Evolutionary conservation across 2,797 vertebrate species (phyloP).

Genomic region (Kryptolebias ocellatus): DNA sequence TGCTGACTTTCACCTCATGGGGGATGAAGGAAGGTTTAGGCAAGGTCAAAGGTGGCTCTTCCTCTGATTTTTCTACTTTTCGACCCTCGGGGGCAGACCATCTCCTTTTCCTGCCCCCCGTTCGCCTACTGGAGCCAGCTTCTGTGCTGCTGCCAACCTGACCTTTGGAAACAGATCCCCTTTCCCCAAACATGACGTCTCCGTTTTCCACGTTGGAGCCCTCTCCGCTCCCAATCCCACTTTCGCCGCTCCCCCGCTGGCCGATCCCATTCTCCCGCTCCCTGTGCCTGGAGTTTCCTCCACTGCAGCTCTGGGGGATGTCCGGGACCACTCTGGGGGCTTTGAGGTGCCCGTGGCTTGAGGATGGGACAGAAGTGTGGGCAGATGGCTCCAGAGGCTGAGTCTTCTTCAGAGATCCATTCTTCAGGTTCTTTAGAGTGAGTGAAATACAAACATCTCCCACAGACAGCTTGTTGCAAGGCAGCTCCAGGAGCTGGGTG

Average conservation of each 20-base stretch:
- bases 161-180: constrained; percentile 66
- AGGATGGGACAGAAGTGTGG: constrained; percentile 40
- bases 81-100: constrained; percentile 98
- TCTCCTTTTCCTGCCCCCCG: constrained; percentile 90
- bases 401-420: constrained; percentile 94
- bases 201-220: constrained; percentile 88
- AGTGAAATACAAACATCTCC: constrained; percentile 99
- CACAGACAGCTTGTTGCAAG: constrained; percentile 96
- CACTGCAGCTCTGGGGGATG: constrained; percentile 68
- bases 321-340: constrained; percentile 82
- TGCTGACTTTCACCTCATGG: constrained; percentile 98
- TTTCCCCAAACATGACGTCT: constrained; percentile 87
- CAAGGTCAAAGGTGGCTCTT: constrained; percentile 94
- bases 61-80: constrained; percentile 93
- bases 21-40: constrained; percentile 97
- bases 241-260: constrained; percentile 79
- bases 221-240: constrained; percentile 43
- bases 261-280: constrained; percentile 94
- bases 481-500: constrained; percentile 95
- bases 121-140: constrained; percentile 75
- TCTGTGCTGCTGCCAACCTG: constrained; percentile 81
- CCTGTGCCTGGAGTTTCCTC: constrained; percentile 83
- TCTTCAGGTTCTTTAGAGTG: constrained; percentile 96
- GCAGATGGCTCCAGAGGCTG: constrained; percentile 83
- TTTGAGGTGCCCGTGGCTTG: constrained; percentile 82